Conservation (phyloP, 2,797 vertebrate species). For the Clarias pachynema region DNA sequence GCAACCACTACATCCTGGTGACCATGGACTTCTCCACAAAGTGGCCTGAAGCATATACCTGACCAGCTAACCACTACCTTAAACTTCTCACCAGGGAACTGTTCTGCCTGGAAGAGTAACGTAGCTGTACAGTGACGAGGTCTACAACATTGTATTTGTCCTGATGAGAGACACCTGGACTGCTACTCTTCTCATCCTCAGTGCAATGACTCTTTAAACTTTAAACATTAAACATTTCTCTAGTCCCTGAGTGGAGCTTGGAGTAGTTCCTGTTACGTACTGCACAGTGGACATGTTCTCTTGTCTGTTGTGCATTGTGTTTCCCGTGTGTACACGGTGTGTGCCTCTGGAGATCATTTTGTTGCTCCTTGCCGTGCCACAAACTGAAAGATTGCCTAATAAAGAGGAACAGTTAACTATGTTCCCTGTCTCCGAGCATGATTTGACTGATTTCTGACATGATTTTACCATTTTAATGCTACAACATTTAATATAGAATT, state of each 20-base stretch:
- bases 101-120: not conserved
- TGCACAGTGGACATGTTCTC: not conserved
- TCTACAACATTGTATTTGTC: not conserved
- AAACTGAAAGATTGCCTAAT: not conserved
- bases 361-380: not conserved
- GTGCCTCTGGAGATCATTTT: not conserved
- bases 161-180: not conserved
- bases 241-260: not conserved
- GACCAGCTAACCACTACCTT: not conserved
- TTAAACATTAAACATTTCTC: no score
- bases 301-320: not conserved
- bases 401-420: not conserved
- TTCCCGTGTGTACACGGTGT: not conserved
- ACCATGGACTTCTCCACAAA: conserved; percentile 1
- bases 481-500: not conserved
- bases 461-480: not conserved
- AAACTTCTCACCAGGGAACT: not conserved
- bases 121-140: not conserved
- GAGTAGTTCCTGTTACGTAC: not conserved
- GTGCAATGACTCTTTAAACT: not conserved
- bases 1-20: not conserved
- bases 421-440: not conserved
- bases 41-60: not conserved
- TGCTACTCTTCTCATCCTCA: not conserved
- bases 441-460: not conserved